Evolutionary conservation across 1,140 invertebrate species (phyloP).

Genomic region (Vanessa tameamea): DNA sequence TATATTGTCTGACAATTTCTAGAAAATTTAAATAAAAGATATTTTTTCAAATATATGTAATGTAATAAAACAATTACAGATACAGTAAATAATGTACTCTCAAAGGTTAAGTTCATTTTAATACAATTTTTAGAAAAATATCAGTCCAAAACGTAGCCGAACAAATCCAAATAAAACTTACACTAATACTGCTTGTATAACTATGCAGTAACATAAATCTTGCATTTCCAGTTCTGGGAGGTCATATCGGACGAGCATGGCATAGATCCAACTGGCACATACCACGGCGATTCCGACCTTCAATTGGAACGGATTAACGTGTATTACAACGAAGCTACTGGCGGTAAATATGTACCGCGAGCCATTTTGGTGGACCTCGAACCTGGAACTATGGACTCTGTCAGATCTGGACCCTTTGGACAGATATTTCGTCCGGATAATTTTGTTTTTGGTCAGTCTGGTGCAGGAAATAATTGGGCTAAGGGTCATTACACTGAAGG

Average conservation of each 20-base stretch:
- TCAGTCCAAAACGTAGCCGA: constrained; percentile 2
- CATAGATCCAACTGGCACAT: constrained; percentile 92
- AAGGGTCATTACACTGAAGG: constrained; percentile 97
- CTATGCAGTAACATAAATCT: constrained; percentile 54
- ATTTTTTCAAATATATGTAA: no score
- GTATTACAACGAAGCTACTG: constrained; percentile 94
- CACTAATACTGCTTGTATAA: constrained; percentile 37
- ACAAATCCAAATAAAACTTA: constrained; percentile 17
- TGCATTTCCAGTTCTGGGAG: constrained; percentile 76
- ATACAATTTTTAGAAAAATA: neutral
- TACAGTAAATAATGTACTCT: neutral
- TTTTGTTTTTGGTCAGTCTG: constrained; percentile 86
- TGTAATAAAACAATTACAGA: no score
- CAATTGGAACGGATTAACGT: constrained; percentile 95
- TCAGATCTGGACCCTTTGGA: constrained; percentile 88
- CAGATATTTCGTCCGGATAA: constrained; percentile 91
- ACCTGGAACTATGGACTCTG: constrained; percentile 92
- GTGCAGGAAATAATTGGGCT: constrained; percentile 91
- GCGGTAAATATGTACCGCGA: constrained; percentile 93
- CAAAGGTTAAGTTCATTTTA: neutral
- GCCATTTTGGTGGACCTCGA: constrained; percentile 94
- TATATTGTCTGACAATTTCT: no score
- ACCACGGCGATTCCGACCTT: constrained; percentile 92
- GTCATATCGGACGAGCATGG: constrained; percentile 94
- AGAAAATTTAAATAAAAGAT: no score